phyloP scores from a whole-genome alignment of 2,113 vertebrate genomes.

The Ceratotherium simum region DNA sequence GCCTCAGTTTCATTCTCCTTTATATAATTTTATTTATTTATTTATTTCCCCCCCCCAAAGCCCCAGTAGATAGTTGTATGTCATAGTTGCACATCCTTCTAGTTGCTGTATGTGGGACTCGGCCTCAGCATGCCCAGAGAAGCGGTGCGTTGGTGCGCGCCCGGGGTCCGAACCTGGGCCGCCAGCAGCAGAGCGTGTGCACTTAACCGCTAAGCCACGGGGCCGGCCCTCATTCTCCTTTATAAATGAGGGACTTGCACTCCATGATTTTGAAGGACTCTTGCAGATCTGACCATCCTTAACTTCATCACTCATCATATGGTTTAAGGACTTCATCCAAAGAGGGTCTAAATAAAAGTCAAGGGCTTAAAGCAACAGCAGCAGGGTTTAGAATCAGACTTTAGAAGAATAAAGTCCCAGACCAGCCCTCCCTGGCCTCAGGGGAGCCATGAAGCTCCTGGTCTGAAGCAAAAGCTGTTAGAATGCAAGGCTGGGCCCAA shows the following conservation, averaged over 20 bases:
- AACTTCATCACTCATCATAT: background rate
- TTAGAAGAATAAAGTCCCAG: background rate
- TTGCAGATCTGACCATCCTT: background rate
- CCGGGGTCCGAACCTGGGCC: no score
- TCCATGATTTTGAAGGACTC: constrained; percentile 16
- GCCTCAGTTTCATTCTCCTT: constrained; percentile 19
- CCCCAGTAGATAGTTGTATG: no score
- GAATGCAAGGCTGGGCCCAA: background rate
- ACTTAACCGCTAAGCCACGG: no score
- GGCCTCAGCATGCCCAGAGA: no score
- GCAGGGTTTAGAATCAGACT: background rate
- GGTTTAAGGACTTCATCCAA: background rate
- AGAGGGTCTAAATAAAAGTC: background rate
- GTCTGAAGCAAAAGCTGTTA: background rate
- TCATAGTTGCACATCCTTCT: no score
- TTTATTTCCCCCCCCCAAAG: no score
- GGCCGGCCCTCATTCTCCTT: no score
- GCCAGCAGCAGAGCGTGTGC: no score
- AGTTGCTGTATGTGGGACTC: no score
- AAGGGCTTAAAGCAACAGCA: background rate
- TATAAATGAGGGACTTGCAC: background rate
- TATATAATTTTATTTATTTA: no score
- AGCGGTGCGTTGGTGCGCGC: no score
- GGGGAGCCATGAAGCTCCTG: background rate
- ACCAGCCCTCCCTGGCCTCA: background rate